Base-by-base conservation (phyloP, 2,888 invertebrate genomes). In the Creontiades dilutus region DNA sequence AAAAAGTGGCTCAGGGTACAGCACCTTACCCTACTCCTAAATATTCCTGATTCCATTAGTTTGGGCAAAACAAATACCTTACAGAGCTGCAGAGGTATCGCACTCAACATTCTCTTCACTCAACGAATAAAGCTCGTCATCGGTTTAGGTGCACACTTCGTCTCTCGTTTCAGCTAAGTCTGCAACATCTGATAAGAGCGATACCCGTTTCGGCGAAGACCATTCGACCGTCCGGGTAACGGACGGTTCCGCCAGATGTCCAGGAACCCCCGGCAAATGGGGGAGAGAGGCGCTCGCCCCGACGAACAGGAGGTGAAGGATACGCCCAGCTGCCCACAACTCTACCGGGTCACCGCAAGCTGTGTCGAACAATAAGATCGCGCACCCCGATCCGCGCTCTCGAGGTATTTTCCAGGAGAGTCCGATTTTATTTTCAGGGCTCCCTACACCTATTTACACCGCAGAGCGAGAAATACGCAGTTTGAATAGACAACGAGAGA, bases 171-270 rank as follows among this genome's bases (percentile, higher is more conserved):
- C n/a, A n/a, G n/a, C n/a, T n/a, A n/a, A n/a, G n/a, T 37, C 37
- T 37, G 37, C 37, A 37, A 4, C 37, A 37, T 37, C 37, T 37
- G 37, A 37, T 37, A 4, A 37, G 37, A 37, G 37, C 37, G 2
- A 37, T 37, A 37, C 23, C 68, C 16, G 19, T n/a, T 68, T 68
- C 13, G 23, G 23, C 23, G 27, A 68, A 57, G 57, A 0, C 68
- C 68, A 68, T 68, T 68, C 68, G 68, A 68, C 68, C 68, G 52
- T 52, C 52, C 68, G 68, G 68, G 11, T 68, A 68, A 68, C 68
- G 68, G 68, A 68, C 68, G 68, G 68, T 68, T 68, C 68, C 68
- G 68, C 68, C 68, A 68, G 68, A 13, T 68, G 68, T 68, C 68
- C 68, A 68, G 68, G 68, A 68, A 68, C 68, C 61, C 61, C 68